Evolutionary conservation across 1,140 invertebrate genomes (phyloP).

Genomic region (Stegodyphus dumicola): DNA sequence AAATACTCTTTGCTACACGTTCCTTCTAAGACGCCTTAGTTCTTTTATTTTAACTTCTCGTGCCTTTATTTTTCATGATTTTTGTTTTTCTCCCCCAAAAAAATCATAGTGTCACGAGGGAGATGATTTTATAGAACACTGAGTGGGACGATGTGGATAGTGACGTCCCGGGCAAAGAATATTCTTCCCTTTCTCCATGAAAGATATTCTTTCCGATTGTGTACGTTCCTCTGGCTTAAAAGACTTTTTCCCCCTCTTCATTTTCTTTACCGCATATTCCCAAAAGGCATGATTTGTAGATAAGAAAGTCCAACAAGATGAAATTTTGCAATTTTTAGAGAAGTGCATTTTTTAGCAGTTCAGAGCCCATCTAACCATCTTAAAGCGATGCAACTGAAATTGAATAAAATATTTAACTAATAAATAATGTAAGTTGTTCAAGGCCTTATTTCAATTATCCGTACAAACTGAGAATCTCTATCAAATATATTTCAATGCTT

Average conservation of each 20-base stretch:
- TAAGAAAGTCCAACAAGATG: background rate
- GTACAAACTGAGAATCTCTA: too few relatives aligned
- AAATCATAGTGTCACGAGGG: conserved; percentile 26
- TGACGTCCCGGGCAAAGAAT: background rate
- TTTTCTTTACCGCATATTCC: background rate
- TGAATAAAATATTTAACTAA: too few relatives aligned
- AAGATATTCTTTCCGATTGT: background rate
- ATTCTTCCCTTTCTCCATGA: background rate
- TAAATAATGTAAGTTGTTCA: too few relatives aligned
- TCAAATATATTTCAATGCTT: too few relatives aligned
- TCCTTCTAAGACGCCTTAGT: conserved; percentile 12
- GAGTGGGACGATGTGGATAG: background rate
- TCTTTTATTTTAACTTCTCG: conserved; percentile 41
- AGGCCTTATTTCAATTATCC: too few relatives aligned
- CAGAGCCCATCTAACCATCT: too few relatives aligned
- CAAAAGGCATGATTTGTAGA: background rate
- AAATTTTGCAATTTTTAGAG: background rate
- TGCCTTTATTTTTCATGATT: conserved; percentile 17
- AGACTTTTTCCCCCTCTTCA: background rate
- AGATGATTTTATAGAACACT: conserved; percentile 5
- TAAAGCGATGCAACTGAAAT: too few relatives aligned
- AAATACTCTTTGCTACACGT: conserved; percentile 36
- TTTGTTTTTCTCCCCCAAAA: conserved; percentile 17
- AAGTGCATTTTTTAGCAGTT: background rate
- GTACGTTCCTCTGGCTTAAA: background rate